These are phyloP conservation scores for Chaetodon auriga DNA, from an alignment of 2,113 vertebrate genomes.

Conservation along the genomic window DNA sequence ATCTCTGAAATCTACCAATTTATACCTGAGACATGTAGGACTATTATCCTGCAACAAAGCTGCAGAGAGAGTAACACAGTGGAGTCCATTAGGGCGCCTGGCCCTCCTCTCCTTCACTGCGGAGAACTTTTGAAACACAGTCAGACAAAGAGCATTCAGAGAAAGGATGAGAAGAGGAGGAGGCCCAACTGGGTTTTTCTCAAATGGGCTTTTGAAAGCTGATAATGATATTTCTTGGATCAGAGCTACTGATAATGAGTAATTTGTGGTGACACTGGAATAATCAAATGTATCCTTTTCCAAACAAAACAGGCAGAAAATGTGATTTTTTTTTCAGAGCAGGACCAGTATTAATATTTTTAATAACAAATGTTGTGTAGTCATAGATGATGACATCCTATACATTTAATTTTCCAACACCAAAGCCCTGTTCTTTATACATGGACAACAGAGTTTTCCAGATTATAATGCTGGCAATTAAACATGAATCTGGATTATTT, in stretches of 20 bases:
- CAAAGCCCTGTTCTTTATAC: neutral
- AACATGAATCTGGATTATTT: neutral
- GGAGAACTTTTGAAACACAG: slow-evolving; percentile 46
- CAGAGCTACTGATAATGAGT: neutral
- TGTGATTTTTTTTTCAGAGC: neutral
- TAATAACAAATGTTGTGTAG: neutral
- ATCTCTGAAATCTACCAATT: neutral
- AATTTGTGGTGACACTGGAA: neutral
- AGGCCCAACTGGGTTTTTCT: neutral
- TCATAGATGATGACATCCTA: neutral
- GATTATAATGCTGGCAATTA: neutral
- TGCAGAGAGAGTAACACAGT: slow-evolving; percentile 21
- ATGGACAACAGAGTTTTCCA: too few relatives aligned
- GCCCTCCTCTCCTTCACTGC: slow-evolving; percentile 24
- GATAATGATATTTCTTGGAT: slow-evolving; percentile 16
- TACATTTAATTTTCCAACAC: neutral
- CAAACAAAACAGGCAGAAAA: neutral
- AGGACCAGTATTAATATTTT: neutral
- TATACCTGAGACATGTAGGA: neutral
- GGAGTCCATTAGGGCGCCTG: slow-evolving; percentile 35
- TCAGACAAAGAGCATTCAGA: slow-evolving; percentile 52
- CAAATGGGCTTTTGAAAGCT: slow-evolving; percentile 32
- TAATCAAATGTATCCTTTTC: neutral
- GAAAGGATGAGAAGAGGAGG: slow-evolving; percentile 17
- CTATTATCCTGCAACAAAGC: slow-evolving; percentile 26